These are phyloP conservation scores for Mobula hypostoma DNA, from an alignment of 2,113 vertebrate species.

Conservation along the genomic window DNA sequence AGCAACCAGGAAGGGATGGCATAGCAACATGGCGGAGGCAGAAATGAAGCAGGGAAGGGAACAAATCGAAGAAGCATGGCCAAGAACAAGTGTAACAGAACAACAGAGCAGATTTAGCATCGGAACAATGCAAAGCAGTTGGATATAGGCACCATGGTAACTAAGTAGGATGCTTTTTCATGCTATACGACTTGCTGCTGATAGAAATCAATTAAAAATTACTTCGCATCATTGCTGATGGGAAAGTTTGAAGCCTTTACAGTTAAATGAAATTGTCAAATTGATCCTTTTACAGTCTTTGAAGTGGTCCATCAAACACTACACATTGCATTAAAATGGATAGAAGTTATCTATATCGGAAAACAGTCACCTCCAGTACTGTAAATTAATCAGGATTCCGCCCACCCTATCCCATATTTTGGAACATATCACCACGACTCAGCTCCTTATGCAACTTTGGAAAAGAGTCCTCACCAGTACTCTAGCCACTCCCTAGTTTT, in stretches of 20 bases:
- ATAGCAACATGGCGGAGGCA: not conserved
- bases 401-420: not conserved
- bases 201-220: not conserved
- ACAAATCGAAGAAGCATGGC: not conserved
- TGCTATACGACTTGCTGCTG: not conserved
- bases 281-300: not conserved
- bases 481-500: not conserved
- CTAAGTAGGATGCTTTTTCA: not conserved
- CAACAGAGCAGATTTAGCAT: not conserved
- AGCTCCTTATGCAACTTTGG: not conserved
- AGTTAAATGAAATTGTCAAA: not conserved
- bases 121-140: not conserved
- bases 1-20: not conserved
- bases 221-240: not conserved
- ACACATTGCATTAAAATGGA: not conserved
- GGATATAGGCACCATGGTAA: conserved; percentile 7
- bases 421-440: too few relatives aligned
- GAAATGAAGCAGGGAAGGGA: not conserved
- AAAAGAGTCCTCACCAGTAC: not conserved
- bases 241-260: not conserved
- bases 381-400: not conserved
- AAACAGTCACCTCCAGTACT: not conserved
- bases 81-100: not conserved
- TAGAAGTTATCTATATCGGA: not conserved
- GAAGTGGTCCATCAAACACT: not conserved